phyloP scores from a whole-genome alignment of 1,140 invertebrate species.

The Pseudomyrmex sp. region DNA sequence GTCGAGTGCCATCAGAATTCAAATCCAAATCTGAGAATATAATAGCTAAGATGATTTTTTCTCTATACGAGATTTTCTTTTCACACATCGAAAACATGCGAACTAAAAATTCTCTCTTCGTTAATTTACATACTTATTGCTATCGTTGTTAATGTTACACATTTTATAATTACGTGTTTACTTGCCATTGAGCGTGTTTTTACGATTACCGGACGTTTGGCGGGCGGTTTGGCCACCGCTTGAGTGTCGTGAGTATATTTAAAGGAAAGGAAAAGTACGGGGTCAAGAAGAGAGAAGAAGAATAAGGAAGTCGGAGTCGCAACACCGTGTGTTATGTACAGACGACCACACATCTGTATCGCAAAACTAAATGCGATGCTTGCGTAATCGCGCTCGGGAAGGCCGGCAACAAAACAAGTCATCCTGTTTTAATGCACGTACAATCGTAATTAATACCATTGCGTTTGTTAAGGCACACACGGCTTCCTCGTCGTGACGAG shows the following conservation, averaged over 20 bases:
- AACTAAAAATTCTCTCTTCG: background rate
- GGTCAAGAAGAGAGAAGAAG: conserved; percentile 25
- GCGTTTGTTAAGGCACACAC: conserved; percentile 16
- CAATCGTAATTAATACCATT: conserved; percentile 72
- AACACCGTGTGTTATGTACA: conserved; percentile 59
- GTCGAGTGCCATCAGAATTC: background rate
- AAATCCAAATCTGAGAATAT: background rate
- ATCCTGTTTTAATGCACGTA: conserved; percentile 13
- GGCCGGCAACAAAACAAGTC: conserved; percentile 1
- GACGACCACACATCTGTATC: conserved; percentile 12
- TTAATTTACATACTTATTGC: conserved; percentile 40
- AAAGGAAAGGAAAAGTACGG: background rate
- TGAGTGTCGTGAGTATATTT: background rate
- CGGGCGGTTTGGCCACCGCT: conserved; percentile 14
- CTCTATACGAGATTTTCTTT: background rate
- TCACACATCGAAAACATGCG: background rate
- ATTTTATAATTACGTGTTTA: conserved; percentile 40
- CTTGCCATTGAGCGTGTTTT: conserved; percentile 48
- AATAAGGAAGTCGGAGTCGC: conserved; percentile 17
- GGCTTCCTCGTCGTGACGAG: conserved; percentile 48
- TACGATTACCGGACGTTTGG: conserved; percentile 52
- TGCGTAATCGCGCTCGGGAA: conserved; percentile 46
- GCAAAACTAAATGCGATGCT: conserved; percentile 30
- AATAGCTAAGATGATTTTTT: conserved; percentile 27
- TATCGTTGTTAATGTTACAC: conserved; percentile 14